Evolutionary conservation across 2,888 invertebrate species (phyloP), one percentile per base, ranked within the genome.

Genomic region (Scaptodrosophila latifasciaeformis): DNA sequence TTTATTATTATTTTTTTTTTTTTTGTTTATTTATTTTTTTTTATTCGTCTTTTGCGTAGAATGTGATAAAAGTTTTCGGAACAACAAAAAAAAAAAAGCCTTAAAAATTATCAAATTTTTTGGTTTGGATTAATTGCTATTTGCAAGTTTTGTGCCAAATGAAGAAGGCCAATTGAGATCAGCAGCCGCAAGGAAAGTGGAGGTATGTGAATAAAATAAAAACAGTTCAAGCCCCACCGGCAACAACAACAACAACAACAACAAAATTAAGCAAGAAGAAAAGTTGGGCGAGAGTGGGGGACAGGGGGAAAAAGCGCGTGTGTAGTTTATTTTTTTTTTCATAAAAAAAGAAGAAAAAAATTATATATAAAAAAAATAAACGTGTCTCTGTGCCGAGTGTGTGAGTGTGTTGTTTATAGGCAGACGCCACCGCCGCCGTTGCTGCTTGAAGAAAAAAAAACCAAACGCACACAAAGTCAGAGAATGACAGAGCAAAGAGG

Each of bases 221-320:
- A 30, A 10, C 12, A 34, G 6, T 13, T 13, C 13, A 34, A 30
- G 15, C 13, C 9, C 34, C 12, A 34, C 34, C 6, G 15, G 15
- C 15, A 34, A 48, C 34, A 63, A 48, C 30, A 42, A 30, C 17
- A 39, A 35, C 46, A 19, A 52, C 12, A 49, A 49, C 18, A 27
- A 59, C 39, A 27, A 18, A 30, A 10, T 21, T 53, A 60, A 59
- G 30, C 63, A 53, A 44, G 54, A 31, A 45, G 45, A 49, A 54
- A n/a, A n/a, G n/a, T n/a, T n/a, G n/a, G n/a, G n/a, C n/a, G n/a
- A n/a, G n/a, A n/a, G n/a, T n/a, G n/a, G n/a, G n/a, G n/a, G n/a
- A n/a, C n/a, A n/a, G n/a, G n/a, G n/a, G n/a, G n/a, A n/a, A n/a
- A n/a, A n/a, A n/a, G n/a, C n/a, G n/a, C n/a, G n/a, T n/a, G n/a